Conservation (phyloP, 2,797 vertebrate species). For the Xiphorhynchus erythropygius region DNA sequence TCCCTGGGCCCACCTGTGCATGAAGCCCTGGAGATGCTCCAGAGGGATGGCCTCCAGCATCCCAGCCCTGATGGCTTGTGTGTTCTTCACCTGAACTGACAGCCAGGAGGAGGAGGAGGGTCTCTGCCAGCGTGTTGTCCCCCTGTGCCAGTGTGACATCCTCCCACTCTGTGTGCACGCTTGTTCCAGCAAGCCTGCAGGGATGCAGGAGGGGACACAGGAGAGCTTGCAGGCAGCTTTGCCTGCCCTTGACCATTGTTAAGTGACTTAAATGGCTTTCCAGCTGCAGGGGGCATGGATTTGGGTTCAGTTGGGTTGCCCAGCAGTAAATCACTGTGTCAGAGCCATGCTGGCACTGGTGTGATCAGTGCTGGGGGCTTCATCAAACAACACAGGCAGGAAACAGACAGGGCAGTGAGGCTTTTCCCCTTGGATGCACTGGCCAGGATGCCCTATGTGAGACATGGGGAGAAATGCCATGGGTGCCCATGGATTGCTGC, state of each 20-base stretch:
- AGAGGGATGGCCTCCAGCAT: neutral
- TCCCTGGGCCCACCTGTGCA: neutral
- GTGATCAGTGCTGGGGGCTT: neutral
- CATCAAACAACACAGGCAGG: neutral
- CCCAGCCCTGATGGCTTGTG: fast-evolving
- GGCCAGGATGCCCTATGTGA: fast-evolving
- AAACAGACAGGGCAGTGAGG: fast-evolving
- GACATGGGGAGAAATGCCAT: fast-evolving
- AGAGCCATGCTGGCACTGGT: neutral
- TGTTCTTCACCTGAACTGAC: neutral
- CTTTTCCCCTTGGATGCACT: neutral
- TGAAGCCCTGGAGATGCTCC: neutral
- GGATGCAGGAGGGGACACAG: fast-evolving
- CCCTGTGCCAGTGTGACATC: neutral
- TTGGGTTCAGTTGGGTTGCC: neutral
- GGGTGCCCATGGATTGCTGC: neutral
- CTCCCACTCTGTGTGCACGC: neutral
- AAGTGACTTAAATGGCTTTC: neutral
- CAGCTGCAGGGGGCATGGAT: neutral
- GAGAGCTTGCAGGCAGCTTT: neutral
- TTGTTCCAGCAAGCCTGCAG: neutral
- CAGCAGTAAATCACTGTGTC: neutral
- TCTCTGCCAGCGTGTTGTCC: fast-evolving
- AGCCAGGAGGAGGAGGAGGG: neutral
- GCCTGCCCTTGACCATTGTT: neutral